Percentiles rank a stretch among this genome's conserved stretches.
Evolutionary conservation across 1,140 invertebrate genomes (phyloP).

Genomic region (Plutomurus gul): DNA sequence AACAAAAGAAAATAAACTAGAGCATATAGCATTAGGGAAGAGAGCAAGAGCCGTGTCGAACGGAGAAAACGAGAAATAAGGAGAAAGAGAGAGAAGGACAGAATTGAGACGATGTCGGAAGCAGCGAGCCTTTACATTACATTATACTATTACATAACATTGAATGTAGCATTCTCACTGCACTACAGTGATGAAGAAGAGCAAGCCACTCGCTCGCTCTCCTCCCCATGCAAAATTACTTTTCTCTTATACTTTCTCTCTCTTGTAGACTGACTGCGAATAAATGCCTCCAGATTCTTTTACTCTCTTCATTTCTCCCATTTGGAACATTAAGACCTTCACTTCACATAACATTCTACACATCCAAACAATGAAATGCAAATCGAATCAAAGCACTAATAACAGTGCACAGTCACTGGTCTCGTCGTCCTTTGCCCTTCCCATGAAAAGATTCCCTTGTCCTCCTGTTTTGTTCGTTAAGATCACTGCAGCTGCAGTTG

Average conservation of each 20-base stretch:
- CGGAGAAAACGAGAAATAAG: background rate
- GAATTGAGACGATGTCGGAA: background rate
- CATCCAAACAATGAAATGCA: constrained; percentile 15
- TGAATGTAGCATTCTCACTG: background rate
- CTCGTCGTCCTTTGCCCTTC: too few relatives aligned
- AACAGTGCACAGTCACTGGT: background rate
- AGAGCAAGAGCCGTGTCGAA: background rate
- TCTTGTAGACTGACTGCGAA: too few relatives aligned
- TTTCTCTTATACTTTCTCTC: too few relatives aligned
- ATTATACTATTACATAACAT: background rate
- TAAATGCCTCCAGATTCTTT: constrained; percentile 21
- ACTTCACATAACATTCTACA: background rate
- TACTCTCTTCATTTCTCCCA: constrained; percentile 27
- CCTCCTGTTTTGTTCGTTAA: too few relatives aligned
- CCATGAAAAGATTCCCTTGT: background rate
- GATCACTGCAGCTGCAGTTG: too few relatives aligned
- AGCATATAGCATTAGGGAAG: background rate
- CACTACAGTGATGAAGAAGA: background rate
- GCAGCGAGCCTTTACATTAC: constrained; percentile 3
- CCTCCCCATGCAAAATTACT: background rate
- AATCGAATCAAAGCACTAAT: background rate
- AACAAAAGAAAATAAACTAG: background rate
- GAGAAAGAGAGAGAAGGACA: background rate
- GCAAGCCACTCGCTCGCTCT: background rate
- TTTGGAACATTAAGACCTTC: constrained; percentile 29